A percentile compares a stretch with the other conserved stretches of the same genome.
phyloP scores from a whole-genome alignment of 2,113 vertebrate genomes.

The Mixornis gularis region DNA sequence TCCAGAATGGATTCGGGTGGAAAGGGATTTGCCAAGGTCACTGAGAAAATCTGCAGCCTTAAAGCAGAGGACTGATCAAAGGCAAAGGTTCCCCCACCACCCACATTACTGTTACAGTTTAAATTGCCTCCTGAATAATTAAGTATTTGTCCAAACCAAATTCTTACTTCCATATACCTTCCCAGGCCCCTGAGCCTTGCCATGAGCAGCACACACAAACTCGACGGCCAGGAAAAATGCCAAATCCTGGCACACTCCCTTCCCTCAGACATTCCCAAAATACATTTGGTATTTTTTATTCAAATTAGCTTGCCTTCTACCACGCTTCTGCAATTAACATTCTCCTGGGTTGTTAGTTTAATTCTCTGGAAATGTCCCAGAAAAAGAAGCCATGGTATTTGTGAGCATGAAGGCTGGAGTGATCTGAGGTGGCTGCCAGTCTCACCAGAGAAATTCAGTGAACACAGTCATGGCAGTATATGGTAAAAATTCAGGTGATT shows the following conservation, averaged over 20 bases:
- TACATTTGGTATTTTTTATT: constrained; percentile 1
- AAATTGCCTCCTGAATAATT: not conserved
- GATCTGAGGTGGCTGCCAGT: rapidly evolving
- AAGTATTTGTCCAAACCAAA: not conserved
- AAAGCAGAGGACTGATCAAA: not conserved
- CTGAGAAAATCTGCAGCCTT: not conserved
- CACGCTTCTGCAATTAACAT: not conserved
- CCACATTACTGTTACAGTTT: rapidly evolving
- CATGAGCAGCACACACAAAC: not conserved
- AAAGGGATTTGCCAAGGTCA: not conserved
- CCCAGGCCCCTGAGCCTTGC: not conserved
- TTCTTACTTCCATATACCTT: rapidly evolving
- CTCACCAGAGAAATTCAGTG: not conserved
- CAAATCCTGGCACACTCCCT: not conserved
- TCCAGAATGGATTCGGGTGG: not conserved
- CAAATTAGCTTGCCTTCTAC: not conserved
- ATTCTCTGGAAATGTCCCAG: not conserved
- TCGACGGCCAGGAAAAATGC: not conserved
- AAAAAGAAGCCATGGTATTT: not conserved
- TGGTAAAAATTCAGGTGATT: not conserved
- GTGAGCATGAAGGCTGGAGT: not conserved
- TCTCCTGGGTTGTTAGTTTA: not conserved
- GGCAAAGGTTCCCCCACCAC: not conserved
- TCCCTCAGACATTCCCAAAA: not conserved
- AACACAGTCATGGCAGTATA: rapidly evolving